Base-by-base conservation (phyloP, 2,797 vertebrate species). In the Amblyopsis hoosieri region DNA sequence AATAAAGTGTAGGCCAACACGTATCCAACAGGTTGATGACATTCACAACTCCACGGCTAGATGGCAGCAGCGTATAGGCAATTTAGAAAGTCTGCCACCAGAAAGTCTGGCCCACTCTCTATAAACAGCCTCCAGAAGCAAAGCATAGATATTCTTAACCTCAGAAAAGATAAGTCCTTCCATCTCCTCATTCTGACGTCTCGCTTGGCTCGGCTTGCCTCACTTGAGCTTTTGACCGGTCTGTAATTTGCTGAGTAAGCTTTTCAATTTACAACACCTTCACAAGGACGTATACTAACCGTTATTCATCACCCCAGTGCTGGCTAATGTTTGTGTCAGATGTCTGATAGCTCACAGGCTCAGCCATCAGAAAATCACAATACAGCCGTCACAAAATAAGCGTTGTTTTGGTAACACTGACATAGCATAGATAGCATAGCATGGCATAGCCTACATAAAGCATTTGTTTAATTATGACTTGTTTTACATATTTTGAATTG, bases 191-290 rank as follows among this genome's bases (percentile, higher is more conserved):
- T 84, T 74, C 63, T 72, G 15, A 8, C 57, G 61, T 79, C 65
- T 79, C 67, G 69, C 74, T 71, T 83, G 75, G 85, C 83, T 76
- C 14, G 46, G 10, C 15, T 78, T 76, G 64, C 78, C 78, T 79
- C 70, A 45, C 78, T 69, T 89, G 70, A 89, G 85, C 87, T 84
- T 77, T 72, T 83, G 83, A 88, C 76, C 69, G 4, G 45, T 23
- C 74, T 57, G 68, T 83, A 78, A 85, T 90, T 79, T 84, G 79
- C 83, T 87, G 70, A 59, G 78, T 81, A 79, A 82, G 79, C 75
- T 46, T 61, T 81, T 57, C 67, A 82, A 83, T 88, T 85, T 82
- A 78, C 71, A 76, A 74, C 83, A 80, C 74, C 66, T 74, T 84
- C 75, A 81, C 75, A 83, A 79, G 56, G 80, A 66, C 23, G 45